Evolutionary conservation across 2,113 vertebrate genomes (phyloP).

Genomic region (Dissostichus mawsoni): DNA sequence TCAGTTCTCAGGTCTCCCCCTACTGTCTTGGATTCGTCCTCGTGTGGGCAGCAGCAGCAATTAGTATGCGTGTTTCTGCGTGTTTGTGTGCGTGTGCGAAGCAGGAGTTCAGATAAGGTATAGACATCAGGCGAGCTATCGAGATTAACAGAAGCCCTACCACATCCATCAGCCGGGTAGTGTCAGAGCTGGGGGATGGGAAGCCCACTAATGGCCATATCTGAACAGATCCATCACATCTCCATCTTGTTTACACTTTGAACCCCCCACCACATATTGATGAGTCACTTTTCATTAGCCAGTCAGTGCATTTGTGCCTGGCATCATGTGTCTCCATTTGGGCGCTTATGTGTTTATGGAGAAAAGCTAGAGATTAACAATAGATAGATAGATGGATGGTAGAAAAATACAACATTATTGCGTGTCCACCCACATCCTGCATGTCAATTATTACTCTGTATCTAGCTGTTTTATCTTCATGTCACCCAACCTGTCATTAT

Average conservation of each 20-base stretch:
- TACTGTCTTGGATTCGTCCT: constrained; percentile 59
- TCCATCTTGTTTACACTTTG: constrained; percentile 73
- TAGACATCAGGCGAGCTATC: constrained; percentile 31
- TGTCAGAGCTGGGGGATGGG: constrained; percentile 37
- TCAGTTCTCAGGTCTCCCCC: constrained; percentile 57
- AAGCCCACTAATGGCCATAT: constrained; percentile 65
- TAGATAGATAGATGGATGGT: background rate
- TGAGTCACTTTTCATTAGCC: constrained; percentile 72
- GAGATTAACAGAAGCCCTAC: constrained; percentile 46
- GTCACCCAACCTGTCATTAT: constrained; percentile 55
- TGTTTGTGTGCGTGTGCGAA: constrained; percentile 6
- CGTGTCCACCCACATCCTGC: background rate
- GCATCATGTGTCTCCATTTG: constrained; percentile 35
- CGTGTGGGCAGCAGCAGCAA: constrained; percentile 56
- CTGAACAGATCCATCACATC: constrained; percentile 65
- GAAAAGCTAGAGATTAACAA: background rate
- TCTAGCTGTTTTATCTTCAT: constrained; percentile 23
- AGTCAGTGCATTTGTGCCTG: constrained; percentile 29
- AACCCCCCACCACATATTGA: constrained; percentile 60
- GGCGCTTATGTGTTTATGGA: constrained; percentile 10
- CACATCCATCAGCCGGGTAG: constrained; percentile 56
- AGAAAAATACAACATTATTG: background rate
- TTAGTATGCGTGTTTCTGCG: constrained; percentile 23
- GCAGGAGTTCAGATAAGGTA: constrained; percentile 50
- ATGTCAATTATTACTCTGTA: constrained; percentile 20